phyloP scores from a whole-genome alignment of 2,113 vertebrate genomes.

The Protobothrops flavoviridis region DNA sequence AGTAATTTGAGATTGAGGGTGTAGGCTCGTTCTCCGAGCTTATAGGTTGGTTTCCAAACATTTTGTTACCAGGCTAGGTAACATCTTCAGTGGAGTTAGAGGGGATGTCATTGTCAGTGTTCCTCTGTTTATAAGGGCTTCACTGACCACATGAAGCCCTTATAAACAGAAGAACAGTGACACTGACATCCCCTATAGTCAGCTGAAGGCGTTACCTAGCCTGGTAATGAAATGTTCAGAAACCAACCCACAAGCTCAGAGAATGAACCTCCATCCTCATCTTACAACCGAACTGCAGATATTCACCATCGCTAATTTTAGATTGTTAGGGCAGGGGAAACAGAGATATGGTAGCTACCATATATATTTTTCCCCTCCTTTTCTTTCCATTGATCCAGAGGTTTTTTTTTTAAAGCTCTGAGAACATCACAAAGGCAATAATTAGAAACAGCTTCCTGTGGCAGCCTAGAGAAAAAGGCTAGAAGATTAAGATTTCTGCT shows the following conservation, averaged over 20 bases:
- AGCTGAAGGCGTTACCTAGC: not conserved
- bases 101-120: not conserved
- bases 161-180: not conserved
- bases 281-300: not conserved
- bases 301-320: not conserved
- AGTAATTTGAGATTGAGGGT: not conserved
- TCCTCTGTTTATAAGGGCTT: not conserved
- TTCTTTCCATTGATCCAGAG: not conserved
- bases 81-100: not conserved
- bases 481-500: not conserved
- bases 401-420: not conserved
- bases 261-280: not conserved
- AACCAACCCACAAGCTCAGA: not conserved
- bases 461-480: not conserved
- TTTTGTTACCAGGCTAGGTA: not conserved
- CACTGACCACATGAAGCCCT: not conserved
- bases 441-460: not conserved
- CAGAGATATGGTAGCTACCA: not conserved
- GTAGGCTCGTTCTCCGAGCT: not conserved
- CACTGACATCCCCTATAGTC: not conserved
- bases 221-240: not conserved
- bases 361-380: not conserved
- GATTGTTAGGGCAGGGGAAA: not conserved
- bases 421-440: not conserved
- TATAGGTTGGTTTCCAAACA: not conserved